Conservation (phyloP, 2,888 invertebrate species). For the Coelogynopora nodosa region DNA sequence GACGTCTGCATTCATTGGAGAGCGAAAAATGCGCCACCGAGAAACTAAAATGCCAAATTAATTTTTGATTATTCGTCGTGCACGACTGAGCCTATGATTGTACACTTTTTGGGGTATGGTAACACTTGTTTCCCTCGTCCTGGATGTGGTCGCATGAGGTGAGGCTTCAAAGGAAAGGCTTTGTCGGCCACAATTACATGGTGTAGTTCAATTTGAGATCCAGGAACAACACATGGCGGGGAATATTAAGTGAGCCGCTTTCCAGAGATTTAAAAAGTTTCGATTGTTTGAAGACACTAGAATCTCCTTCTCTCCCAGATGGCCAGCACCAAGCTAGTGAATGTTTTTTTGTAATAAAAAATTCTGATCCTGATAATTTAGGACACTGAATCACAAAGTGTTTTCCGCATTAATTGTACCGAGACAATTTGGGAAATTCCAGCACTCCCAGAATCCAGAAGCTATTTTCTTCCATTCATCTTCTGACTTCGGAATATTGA, state of each 20-base stretch:
- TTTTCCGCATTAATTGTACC: constrained; percentile 6
- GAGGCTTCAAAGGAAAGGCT: neutral
- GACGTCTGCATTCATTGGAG: constrained; percentile 8
- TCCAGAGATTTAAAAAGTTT: neutral
- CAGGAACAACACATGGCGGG: neutral
- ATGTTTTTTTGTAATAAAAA: constrained; percentile 3
- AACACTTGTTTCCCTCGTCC: neutral
- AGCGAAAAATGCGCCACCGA: neutral
- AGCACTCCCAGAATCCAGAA: constrained; percentile 13
- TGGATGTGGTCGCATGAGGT: constrained; percentile 17
- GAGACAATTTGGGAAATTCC: constrained; percentile 6
- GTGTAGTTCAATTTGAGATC: neutral
- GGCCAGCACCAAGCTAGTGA: neutral
- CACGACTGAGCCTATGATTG: neutral
- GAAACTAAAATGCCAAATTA: neutral
- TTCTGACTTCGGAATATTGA: neutral
- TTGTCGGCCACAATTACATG: constrained; percentile 13
- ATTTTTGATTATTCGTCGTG: constrained; percentile 6
- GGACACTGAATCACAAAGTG: constrained; percentile 1
- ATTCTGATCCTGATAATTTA: constrained; percentile 13
- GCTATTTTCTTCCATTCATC: constrained; percentile 2
- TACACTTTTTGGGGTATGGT: neutral
- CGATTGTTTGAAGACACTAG: neutral
- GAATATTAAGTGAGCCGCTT: neutral
- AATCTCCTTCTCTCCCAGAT: constrained; percentile 15